Evolutionary conservation across 2,797 vertebrate genomes (phyloP), one percentile per base, ranked within the genome.

Genomic region (Vespertilio murinus): DNA sequence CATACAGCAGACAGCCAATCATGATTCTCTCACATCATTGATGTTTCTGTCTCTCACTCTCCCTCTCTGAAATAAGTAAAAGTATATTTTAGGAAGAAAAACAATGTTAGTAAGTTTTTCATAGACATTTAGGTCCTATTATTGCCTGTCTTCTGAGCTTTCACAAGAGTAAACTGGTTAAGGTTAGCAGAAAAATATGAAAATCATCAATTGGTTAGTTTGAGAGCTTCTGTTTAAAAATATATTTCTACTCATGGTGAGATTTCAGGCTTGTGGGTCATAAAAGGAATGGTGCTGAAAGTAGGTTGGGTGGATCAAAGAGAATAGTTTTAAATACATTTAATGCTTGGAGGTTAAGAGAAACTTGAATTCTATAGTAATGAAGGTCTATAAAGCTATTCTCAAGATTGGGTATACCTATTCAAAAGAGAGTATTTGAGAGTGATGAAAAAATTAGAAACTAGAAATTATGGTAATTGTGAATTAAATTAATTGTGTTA

Each of bases 251-350:
- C 33, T n/a, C 18, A 52, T 83, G 11, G 25, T 77, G 52, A 81
- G 69, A 87, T 78, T 96, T 94, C 73, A 64, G 77, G 16, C 45
- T 75, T 82, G 1, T 88, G 38, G 86, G 1, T 91, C 64, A 89
- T 94, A 79, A 80, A 85, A 93, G 40, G 42, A 33, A 20, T n/a
- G 35, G 23, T 89, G 18, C 69, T 91, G 42, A 82, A 69, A 80
- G 10, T 84, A 91, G 71, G 38, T 94, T 93, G 92, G 81, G 74
- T 95, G 71, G 70, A 91, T 97, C 81, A 96, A 84, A 96, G 84
- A 52, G 18, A 90, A 33, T 85, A 81, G 45, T 83, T 93, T 84
- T 85, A 85, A 92, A 49, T 95, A 69, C 80, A 47, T 45, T 78
- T 88, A 69, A 67, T 77, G 40, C 61, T 30, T 94, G 5, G 30